phyloP scores from a whole-genome alignment of 2,113 vertebrate genomes.

The Gymnorhina tibicen region DNA sequence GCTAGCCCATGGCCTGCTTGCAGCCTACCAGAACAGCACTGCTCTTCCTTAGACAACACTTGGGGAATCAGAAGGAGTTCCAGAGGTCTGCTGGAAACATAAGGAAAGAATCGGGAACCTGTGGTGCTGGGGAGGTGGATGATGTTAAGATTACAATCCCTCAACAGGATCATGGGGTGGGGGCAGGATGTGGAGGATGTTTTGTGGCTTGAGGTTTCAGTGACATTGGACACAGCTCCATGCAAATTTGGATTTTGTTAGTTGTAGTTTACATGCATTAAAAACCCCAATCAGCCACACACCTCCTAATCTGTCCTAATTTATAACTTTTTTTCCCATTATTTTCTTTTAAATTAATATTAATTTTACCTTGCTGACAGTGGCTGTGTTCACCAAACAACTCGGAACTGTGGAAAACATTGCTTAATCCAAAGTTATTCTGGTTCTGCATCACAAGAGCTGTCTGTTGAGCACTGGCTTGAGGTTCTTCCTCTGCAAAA shows the following conservation, averaged over 20 bases:
- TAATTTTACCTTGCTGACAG: conserved; percentile 45
- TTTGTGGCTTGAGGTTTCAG: background rate
- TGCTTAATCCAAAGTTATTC: background rate
- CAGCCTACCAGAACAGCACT: background rate
- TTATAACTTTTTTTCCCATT: background rate
- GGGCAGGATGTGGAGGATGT: background rate
- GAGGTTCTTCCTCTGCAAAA: background rate
- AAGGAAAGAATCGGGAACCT: background rate
- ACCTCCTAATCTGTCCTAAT: background rate
- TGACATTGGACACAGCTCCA: background rate
- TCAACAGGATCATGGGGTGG: background rate
- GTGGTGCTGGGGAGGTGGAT: background rate
- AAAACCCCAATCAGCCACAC: background rate
- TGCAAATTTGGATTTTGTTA: background rate
- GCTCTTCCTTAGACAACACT: background rate
- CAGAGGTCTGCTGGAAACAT: background rate
- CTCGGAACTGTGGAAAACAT: conserved; percentile 40
- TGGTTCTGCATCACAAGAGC: background rate
- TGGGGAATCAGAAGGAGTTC: background rate
- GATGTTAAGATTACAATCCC: background rate
- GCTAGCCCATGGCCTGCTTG: background rate
- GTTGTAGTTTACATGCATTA: background rate
- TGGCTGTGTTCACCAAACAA: conserved; percentile 22
- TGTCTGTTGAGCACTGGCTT: background rate
- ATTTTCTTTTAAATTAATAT: background rate